A percentile compares a stretch with the other conserved stretches of the same genome.
phyloP scores from a whole-genome alignment of 2,797 vertebrate genomes.

The Siniperca obscura region DNA sequence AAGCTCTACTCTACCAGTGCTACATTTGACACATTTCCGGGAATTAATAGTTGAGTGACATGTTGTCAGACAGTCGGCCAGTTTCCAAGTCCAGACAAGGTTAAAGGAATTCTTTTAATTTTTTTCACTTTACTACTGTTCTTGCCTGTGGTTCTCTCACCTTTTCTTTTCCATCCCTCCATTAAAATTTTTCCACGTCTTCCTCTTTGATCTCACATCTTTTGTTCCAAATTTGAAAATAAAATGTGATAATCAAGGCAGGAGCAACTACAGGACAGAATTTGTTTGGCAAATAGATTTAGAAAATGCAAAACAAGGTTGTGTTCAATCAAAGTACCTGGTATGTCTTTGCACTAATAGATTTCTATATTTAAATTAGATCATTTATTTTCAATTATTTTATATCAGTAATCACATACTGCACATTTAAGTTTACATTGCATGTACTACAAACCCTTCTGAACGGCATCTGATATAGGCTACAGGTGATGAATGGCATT shows the following conservation, averaged over 20 bases:
- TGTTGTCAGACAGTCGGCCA: neutral
- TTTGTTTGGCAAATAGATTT: slow-evolving; percentile 19
- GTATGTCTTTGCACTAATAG: neutral
- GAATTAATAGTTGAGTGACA: slow-evolving; percentile 4
- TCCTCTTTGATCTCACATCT: neutral
- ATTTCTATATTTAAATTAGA: neutral
- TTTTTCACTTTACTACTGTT: neutral
- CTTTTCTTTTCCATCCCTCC: neutral
- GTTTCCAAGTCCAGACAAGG: neutral
- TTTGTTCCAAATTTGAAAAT: slow-evolving; percentile 20
- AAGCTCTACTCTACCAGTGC: neutral
- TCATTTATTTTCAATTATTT: neutral
- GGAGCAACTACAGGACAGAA: too few species aligned
- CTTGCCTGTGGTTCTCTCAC: neutral
- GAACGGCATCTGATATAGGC: slow-evolving; percentile 9
- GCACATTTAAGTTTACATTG: neutral
- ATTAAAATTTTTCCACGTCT: neutral
- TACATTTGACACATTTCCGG: neutral
- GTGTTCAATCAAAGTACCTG: neutral
- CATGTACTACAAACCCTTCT: neutral
- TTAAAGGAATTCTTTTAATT: neutral
- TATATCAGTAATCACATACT: neutral
- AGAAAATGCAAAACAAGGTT: neutral
- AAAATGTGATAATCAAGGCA: slow-evolving; percentile 16
- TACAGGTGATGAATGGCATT: slow-evolving; percentile 36